Evolutionary conservation across 2,888 invertebrate species (phyloP).

Genomic region (Machimus atricapillus): DNA sequence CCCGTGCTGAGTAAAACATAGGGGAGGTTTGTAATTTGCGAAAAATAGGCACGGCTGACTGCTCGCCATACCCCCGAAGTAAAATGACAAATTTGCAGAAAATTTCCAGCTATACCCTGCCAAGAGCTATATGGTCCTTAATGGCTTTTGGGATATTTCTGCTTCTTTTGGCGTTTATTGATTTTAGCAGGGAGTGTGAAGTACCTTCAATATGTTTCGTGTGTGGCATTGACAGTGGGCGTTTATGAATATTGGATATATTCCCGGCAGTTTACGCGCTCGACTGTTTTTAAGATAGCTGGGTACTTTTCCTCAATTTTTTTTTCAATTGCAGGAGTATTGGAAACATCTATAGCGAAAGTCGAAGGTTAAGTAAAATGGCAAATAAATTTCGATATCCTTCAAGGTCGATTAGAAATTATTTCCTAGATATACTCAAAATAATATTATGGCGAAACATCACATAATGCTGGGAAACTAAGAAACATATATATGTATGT

Average conservation of each 20-base stretch:
- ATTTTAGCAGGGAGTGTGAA: conserved; percentile 20
- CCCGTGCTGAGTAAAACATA: not conserved
- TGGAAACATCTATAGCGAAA: not conserved
- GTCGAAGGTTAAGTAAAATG: not conserved
- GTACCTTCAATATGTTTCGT: not conserved
- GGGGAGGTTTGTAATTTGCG: conserved; percentile 26
- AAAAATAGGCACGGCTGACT: not conserved
- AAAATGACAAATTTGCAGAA: conserved; percentile 29
- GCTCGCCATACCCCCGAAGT: not conserved
- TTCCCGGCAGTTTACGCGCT: not conserved
- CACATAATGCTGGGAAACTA: too few species aligned
- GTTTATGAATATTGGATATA: conserved; percentile 4
- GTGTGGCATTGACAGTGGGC: not conserved
- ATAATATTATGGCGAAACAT: not conserved
- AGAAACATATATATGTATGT: too few species aligned
- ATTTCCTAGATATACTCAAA: not conserved
- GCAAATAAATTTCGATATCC: not conserved
- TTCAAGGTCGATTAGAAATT: not conserved
- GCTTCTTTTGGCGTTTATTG: conserved; percentile 16
- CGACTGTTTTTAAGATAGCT: not conserved
- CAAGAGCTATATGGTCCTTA: not conserved
- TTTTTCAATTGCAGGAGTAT: not conserved
- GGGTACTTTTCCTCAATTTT: not conserved
- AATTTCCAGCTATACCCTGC: not conserved
- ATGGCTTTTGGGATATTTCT: conserved; percentile 14